phyloP scores from a whole-genome alignment of 2,797 vertebrate species.

The Phaenicophaeus curvirostris region DNA sequence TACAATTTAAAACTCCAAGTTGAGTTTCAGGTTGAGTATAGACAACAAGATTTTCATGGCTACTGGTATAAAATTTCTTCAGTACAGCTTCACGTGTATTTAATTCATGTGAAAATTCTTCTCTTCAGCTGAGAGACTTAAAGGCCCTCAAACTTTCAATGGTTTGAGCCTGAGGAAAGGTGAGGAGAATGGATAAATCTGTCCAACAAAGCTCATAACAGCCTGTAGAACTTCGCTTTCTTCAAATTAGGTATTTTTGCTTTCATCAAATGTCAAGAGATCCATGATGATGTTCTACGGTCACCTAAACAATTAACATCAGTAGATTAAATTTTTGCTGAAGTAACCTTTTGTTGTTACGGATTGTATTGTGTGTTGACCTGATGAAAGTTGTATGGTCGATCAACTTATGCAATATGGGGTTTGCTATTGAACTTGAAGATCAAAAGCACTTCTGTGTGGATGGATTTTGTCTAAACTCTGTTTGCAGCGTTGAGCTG shows the following conservation, averaged over 20 bases:
- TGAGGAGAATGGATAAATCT: background rate
- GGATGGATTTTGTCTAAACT: background rate
- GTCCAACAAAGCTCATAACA: background rate
- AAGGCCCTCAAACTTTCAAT: background rate
- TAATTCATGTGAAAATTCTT: background rate
- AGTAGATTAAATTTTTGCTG: background rate
- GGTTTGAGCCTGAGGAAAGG: background rate
- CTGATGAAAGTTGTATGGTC: background rate
- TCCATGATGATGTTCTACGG: background rate
- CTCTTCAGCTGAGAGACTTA: background rate
- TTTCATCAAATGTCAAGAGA: background rate
- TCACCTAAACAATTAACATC: background rate
- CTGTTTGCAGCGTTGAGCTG: rapidly evolving
- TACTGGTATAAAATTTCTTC: background rate
- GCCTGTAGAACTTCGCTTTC: background rate
- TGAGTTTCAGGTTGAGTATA: background rate
- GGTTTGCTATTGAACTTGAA: background rate
- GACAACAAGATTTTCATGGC: background rate
- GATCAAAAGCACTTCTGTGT: background rate
- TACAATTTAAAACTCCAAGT: background rate
- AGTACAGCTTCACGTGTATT: background rate
- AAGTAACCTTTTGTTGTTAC: background rate
- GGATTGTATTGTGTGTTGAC: background rate
- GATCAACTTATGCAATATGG: background rate
- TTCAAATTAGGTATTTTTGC: background rate